phyloP scores from a whole-genome alignment of 2,113 vertebrate species.

The Corythornis madagascariensis region DNA sequence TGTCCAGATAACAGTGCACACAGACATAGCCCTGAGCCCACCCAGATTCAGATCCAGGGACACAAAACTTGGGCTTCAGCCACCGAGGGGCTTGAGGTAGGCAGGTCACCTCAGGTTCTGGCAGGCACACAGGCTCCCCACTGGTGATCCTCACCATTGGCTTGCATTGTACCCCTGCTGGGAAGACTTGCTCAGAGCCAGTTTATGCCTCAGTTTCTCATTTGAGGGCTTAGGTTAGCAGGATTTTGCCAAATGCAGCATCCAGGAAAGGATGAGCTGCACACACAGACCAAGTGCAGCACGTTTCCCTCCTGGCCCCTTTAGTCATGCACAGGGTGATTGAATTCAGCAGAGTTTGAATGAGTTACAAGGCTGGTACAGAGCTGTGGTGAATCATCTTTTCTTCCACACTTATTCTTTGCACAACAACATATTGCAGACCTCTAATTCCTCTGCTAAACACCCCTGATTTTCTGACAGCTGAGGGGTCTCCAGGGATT shows the following conservation, averaged over 20 bases:
- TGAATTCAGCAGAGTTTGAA: not conserved
- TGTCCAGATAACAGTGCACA: fast-evolving
- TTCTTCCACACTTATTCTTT: not conserved
- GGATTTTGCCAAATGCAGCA: not conserved
- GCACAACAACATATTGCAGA: not conserved
- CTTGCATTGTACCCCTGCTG: not conserved
- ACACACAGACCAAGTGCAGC: not conserved
- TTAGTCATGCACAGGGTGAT: not conserved
- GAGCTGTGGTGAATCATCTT: not conserved
- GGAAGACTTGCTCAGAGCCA: not conserved
- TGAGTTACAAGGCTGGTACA: not conserved
- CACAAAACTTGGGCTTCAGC: not conserved
- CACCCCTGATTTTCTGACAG: not conserved
- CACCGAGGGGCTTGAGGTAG: not conserved
- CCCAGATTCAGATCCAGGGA: not conserved
- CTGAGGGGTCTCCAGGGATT: not conserved
- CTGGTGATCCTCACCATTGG: too few relatives aligned
- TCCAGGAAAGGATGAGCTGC: fast-evolving
- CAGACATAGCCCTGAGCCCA: not conserved
- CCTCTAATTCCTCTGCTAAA: not conserved
- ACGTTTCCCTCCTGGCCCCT: not conserved
- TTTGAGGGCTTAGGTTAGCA: not conserved
- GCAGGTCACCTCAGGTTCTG: not conserved
- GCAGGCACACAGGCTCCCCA: not conserved
- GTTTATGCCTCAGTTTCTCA: not conserved